phyloP scores from a whole-genome alignment of 2,888 invertebrate genomes.

The Pseudococcus longispinus region DNA sequence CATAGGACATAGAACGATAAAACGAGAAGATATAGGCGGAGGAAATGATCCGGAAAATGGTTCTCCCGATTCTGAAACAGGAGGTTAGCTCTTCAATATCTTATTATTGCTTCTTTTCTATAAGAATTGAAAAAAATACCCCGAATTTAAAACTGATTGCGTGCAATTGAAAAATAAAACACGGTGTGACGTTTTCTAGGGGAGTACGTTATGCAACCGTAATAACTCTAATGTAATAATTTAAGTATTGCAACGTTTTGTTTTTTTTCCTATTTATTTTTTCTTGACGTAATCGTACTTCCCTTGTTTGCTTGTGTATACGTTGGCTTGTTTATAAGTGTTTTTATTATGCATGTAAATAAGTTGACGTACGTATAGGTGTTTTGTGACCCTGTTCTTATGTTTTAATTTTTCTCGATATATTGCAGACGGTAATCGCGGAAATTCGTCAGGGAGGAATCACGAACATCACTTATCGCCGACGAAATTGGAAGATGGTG shows the following conservation, averaged over 20 bases:
- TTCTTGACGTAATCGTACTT: no score
- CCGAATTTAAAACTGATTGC: constrained; percentile 61
- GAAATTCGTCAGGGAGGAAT: constrained; percentile 61
- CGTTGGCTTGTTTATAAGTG: no score
- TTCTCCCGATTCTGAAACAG: constrained; percentile 83
- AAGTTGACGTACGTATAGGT: neutral
- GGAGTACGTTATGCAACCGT: neutral
- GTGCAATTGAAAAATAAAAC: neutral
- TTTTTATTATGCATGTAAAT: no score
- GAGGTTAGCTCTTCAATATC: constrained; percentile 65
- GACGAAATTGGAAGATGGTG: constrained; percentile 65
- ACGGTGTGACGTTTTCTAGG: neutral
- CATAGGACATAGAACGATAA: constrained; percentile 73
- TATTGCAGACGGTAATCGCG: constrained; percentile 66
- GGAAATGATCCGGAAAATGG: constrained; percentile 88
- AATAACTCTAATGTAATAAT: neutral
- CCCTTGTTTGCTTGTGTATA: no score
- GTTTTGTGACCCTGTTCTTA: neutral
- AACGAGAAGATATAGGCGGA: constrained; percentile 78
- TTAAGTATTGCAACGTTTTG: constrained; percentile 40
- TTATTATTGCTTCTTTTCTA: neutral
- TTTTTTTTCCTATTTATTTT: neutral
- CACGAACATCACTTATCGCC: constrained; percentile 66
- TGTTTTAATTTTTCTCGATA: neutral
- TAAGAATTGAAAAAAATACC: constrained; percentile 55